Evolutionary conservation across 2,888 invertebrate species (phyloP).

Genomic region (Cosmopolites sordidus): DNA sequence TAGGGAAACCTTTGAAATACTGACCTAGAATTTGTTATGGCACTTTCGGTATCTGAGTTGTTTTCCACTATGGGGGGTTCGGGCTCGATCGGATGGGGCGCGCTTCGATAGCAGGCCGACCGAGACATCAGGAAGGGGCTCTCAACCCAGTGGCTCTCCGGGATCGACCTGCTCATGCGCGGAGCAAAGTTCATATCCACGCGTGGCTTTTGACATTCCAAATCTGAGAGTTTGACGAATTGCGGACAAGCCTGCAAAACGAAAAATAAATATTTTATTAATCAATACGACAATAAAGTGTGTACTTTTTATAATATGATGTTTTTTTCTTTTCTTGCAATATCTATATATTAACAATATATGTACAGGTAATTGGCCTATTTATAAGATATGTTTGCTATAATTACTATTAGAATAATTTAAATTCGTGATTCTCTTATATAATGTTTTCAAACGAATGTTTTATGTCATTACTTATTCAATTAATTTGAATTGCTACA

Average conservation of each 20-base stretch:
- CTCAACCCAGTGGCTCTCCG: slow-evolving; percentile 65
- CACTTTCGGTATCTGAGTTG: slow-evolving; percentile 35
- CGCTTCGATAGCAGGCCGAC: slow-evolving; percentile 53
- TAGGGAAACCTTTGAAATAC: background rate
- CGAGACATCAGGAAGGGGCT: slow-evolving; percentile 60
- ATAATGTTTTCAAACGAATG: too few species aligned
- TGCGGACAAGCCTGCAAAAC: slow-evolving; percentile 36
- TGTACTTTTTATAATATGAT: too few species aligned
- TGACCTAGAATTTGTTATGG: slow-evolving; percentile 28
- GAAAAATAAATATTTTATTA: background rate
- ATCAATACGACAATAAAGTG: too few species aligned
- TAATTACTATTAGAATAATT: too few species aligned
- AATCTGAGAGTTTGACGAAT: slow-evolving; percentile 72
- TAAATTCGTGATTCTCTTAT: too few species aligned
- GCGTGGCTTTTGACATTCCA: slow-evolving; percentile 63
- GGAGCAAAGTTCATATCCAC: slow-evolving; percentile 50
- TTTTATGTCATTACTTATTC: too few species aligned
- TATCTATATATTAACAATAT: too few species aligned
- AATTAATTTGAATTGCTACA: too few species aligned
- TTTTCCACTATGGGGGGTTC: slow-evolving; percentile 38
- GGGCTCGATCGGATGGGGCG: slow-evolving; percentile 44
- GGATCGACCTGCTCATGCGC: slow-evolving; percentile 65
- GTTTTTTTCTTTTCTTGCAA: too few species aligned
- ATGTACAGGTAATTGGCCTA: too few species aligned
- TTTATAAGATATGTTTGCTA: too few species aligned